Evolutionary conservation across 2,113 vertebrate species (phyloP).

Genomic region (Riparia riparia): DNA sequence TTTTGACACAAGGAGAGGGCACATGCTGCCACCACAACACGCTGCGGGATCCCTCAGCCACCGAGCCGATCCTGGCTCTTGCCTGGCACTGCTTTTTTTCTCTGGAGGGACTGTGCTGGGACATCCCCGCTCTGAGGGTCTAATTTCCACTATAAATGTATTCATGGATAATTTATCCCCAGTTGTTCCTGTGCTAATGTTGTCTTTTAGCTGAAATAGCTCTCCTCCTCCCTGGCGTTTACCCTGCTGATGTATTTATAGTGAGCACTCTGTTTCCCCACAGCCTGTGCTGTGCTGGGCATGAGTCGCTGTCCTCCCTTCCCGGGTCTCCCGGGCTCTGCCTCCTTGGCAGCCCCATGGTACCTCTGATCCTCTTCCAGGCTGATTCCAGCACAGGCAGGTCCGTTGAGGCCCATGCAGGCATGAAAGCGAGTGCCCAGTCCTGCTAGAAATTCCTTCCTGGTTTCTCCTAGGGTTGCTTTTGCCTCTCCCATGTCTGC

Average conservation of each 20-base stretch:
- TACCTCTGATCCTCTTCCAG: neutral
- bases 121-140: neutral
- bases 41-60: fast-evolving
- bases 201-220: conserved; percentile 69
- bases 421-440: neutral
- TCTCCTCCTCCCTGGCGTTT: conserved; percentile 43
- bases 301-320: neutral
- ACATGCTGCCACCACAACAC: neutral
- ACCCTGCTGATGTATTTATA: conserved; percentile 55
- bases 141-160: conserved; percentile 47
- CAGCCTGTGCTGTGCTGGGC: neutral
- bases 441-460: neutral
- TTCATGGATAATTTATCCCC: conserved; percentile 56
- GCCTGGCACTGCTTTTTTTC: neutral
- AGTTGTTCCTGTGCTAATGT: conserved; percentile 45
- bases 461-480: neutral
- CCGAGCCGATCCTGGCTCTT: fast-evolving
- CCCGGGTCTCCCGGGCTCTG: neutral
- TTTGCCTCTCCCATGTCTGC: neutral
- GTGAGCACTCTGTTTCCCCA: neutral
- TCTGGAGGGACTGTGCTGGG: neutral
- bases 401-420: neutral
- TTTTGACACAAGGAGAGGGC: neutral
- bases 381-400: neutral
- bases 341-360: neutral